Conservation (phyloP, 2,888 invertebrate species). For the Coelopa pilipes region DNA sequence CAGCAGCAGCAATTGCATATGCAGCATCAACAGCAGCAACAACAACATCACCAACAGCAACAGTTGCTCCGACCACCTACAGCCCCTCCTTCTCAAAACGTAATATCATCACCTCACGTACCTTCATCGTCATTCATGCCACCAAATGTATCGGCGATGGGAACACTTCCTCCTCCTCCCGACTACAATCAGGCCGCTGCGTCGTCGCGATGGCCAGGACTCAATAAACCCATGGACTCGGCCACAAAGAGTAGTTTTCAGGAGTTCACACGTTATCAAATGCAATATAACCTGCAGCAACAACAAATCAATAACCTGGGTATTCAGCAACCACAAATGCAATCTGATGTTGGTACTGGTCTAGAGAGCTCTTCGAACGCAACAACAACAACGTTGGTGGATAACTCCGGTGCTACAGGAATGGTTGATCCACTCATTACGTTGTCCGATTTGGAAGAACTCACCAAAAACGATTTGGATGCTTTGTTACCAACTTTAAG, state of each 20-base stretch:
- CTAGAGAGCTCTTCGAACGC: conserved; percentile 3
- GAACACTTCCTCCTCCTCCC: conserved; percentile 53
- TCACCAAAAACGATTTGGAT: conserved; percentile 71
- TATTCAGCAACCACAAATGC: conserved; percentile 39
- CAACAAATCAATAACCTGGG: conserved; percentile 54
- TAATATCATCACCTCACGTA: conserved; percentile 40
- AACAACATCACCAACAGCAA: conserved; percentile 44
- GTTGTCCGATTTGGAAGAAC: conserved; percentile 62
- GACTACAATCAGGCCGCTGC: conserved; percentile 59
- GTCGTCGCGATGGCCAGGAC: conserved; percentile 66
- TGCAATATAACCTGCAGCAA: conserved; percentile 73
- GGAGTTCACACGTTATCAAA: conserved; percentile 74
- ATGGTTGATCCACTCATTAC: conserved; percentile 57
- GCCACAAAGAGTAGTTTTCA: conserved; percentile 74
- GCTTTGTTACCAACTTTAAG: conserved; percentile 72
- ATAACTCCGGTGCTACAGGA: conserved; percentile 39
- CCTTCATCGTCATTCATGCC: conserved; percentile 42
- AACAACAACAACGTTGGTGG: conserved; percentile 35
- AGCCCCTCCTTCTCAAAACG: conserved; percentile 41
- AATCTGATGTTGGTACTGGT: conserved; percentile 19
- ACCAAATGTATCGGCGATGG: conserved; percentile 4
- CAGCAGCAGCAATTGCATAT: conserved; percentile 41
- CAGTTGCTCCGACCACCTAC: conserved; percentile 43
- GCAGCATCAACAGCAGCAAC: conserved; percentile 46
- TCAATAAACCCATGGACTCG: conserved; percentile 71